phyloP scores from a whole-genome alignment of 2,113 vertebrate species.

The Trogon melanurus region DNA sequence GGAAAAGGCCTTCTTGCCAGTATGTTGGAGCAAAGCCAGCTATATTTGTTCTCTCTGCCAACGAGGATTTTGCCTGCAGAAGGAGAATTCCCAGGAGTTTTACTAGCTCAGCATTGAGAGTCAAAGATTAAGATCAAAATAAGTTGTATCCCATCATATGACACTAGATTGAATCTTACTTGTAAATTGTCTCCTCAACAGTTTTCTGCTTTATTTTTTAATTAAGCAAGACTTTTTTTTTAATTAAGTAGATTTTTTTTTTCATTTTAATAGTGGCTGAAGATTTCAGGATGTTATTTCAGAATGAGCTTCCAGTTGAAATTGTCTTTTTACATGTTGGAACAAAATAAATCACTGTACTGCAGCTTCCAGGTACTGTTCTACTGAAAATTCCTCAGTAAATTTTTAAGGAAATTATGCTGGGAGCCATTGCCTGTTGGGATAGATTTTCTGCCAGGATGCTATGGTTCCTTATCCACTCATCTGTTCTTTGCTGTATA shows the following conservation, averaged over 20 bases:
- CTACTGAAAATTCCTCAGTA: neutral
- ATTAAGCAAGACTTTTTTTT: no score
- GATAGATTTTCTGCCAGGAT: neutral
- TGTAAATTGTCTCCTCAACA: neutral
- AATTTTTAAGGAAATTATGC: neutral
- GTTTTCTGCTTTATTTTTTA: neutral
- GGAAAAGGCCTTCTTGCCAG: neutral
- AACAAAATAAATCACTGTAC: neutral
- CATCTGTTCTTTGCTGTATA: neutral
- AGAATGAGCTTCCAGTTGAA: neutral
- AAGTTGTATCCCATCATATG: neutral
- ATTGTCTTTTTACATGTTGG: neutral
- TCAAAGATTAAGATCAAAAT: neutral
- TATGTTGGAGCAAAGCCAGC: neutral
- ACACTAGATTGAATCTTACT: neutral
- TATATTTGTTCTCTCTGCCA: neutral
- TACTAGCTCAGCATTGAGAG: neutral
- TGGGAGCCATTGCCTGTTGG: fast-evolving
- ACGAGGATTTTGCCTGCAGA: neutral
- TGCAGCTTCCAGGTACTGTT: neutral
- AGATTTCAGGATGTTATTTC: neutral
- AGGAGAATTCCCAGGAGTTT: neutral
- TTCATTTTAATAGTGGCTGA: neutral
- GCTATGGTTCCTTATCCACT: neutral
- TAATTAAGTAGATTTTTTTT: neutral